Conservation (phyloP, 2,888 invertebrate genomes). For the Caenorhabditis doughertyi region DNA sequence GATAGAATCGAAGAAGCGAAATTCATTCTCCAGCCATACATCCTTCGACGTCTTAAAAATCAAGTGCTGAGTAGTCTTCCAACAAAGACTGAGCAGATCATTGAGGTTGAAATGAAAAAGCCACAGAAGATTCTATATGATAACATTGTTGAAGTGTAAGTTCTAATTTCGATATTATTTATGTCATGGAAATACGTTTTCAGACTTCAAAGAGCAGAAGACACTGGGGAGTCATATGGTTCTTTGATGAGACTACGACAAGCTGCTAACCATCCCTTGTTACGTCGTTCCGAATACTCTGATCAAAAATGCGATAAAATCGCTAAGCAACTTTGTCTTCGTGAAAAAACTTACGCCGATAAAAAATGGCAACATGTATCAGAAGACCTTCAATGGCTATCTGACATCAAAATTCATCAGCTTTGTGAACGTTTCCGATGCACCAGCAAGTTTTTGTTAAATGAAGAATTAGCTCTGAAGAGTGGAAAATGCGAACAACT, state of each 20-base stretch:
- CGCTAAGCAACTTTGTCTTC: conserved; percentile 84
- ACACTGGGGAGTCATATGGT: conserved; percentile 62
- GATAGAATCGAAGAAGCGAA: conserved; percentile 95
- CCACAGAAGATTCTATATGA: conserved; percentile 89
- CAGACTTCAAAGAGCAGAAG: conserved; percentile 43
- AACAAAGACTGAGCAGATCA: conserved; percentile 88
- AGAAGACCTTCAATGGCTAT: conserved; percentile 92
- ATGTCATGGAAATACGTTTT: conserved; percentile 4
- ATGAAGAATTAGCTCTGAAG: conserved; percentile 87
- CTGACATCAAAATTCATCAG: conserved; percentile 88
- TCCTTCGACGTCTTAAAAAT: conserved; percentile 91
- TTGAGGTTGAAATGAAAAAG: conserved; percentile 87
- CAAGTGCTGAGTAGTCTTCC: conserved; percentile 87
- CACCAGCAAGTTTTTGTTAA: conserved; percentile 83
- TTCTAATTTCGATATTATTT: too few species aligned
- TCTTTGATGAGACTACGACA: conserved; percentile 94
- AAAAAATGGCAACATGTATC: conserved; percentile 86
- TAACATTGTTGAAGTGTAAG: conserved; percentile 66
- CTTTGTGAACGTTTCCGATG: conserved; percentile 68
- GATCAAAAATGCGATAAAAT: conserved; percentile 87
- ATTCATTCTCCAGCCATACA: conserved; percentile 95
- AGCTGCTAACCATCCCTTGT: conserved; percentile 93
- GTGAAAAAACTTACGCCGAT: conserved; percentile 82
- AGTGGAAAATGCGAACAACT: conserved; percentile 93
- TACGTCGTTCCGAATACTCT: conserved; percentile 88